Evolutionary conservation across 2,888 invertebrate genomes (phyloP).

Genomic region (Dryobota labecula): DNA sequence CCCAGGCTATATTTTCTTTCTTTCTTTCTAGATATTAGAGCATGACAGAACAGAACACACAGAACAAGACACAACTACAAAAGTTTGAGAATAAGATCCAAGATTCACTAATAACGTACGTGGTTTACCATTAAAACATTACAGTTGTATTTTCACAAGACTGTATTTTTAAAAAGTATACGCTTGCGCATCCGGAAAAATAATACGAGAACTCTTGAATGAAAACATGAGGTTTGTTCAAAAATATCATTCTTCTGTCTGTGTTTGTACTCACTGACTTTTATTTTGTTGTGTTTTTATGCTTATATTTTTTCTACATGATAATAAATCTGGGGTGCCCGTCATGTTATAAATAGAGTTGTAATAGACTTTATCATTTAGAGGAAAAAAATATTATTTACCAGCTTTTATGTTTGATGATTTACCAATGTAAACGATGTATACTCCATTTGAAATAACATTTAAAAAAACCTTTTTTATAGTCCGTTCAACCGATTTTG

Average conservation of each 20-base stretch:
- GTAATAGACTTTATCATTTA: neutral
- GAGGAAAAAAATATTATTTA: neutral
- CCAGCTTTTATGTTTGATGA: neutral
- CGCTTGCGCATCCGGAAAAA: constrained; percentile 29
- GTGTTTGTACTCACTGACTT: neutral
- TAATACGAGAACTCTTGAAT: constrained; percentile 27
- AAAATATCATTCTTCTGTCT: constrained; percentile 22
- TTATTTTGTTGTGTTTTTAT: neutral
- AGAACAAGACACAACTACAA: neutral
- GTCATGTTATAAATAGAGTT: neutral
- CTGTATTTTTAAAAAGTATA: constrained; percentile 14
- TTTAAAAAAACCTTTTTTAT: too few relatives aligned
- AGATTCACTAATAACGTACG: neutral
- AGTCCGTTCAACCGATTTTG: too few relatives aligned
- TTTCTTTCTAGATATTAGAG: neutral
- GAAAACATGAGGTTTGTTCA: constrained; percentile 32
- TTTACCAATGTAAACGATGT: neutral
- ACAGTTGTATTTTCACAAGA: constrained; percentile 17
- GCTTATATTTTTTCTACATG: neutral
- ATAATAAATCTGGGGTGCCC: neutral
- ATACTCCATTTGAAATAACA: too few relatives aligned
- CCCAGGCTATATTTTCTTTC: too few relatives aligned
- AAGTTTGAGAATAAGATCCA: neutral
- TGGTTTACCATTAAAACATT: neutral
- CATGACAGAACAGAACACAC: too few relatives aligned